phyloP scores from a whole-genome alignment of 2,797 vertebrate genomes.

The Sus cebifrons region DNA sequence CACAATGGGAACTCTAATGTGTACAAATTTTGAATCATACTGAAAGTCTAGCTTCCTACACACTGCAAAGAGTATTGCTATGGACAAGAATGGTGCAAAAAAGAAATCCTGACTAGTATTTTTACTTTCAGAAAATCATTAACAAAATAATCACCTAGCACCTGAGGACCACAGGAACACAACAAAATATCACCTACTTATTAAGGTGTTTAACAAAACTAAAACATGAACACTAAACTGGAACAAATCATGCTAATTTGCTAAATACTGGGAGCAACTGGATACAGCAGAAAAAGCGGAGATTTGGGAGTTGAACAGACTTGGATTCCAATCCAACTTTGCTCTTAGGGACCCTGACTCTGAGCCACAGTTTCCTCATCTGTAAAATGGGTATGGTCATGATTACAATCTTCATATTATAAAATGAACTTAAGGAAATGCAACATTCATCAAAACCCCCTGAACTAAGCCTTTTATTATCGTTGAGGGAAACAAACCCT shows the following conservation, averaged over 20 bases:
- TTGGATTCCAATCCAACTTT: conserved; percentile 31
- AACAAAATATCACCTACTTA: not conserved
- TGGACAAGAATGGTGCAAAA: conserved; percentile 21
- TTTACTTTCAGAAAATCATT: conserved; percentile 37
- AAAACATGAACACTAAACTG: not conserved
- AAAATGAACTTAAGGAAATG: conserved; percentile 56
- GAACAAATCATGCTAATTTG: conserved; percentile 38
- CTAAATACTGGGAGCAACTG: not conserved
- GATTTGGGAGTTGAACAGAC: conserved; percentile 12
- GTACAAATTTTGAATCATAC: conserved; percentile 57
- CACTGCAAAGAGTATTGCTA: conserved; percentile 10
- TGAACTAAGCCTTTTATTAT: conserved; percentile 31
- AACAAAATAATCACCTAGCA: conserved; percentile 1
- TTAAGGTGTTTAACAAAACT: conserved; percentile 44
- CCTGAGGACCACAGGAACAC: not conserved
- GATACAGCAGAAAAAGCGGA: not conserved
- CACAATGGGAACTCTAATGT: not conserved
- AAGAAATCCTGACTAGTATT: conserved; percentile 55
- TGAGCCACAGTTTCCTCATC: conserved; percentile 10
- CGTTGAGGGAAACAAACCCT: conserved; percentile 44
- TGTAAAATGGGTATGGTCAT: conserved; percentile 40
- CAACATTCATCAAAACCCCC: conserved; percentile 40
- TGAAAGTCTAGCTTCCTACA: conserved; percentile 49
- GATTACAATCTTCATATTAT: conserved; percentile 56
- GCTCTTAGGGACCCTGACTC: not conserved